Percentiles rank a stretch among this genome's conserved stretches.
phyloP scores from a whole-genome alignment of 2,797 vertebrate species.

The Coranthus polyacanthus region DNA sequence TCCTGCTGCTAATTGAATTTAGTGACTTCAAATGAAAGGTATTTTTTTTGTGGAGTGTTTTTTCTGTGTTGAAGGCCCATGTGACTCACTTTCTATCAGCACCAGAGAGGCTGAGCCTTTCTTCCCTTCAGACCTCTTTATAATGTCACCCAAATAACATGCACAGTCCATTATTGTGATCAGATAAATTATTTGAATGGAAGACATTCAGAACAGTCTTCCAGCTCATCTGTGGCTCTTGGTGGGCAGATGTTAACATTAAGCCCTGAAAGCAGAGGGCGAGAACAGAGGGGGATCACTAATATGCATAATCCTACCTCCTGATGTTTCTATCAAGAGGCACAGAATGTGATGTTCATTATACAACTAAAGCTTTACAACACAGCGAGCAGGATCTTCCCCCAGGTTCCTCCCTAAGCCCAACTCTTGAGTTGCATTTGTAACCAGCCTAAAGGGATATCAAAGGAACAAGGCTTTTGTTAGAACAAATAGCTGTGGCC shows the following conservation, averaged over 20 bases:
- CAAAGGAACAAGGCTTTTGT: conserved; percentile 78
- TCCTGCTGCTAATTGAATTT: conserved; percentile 14
- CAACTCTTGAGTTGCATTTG: conserved; percentile 72
- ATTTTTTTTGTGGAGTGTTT: conserved; percentile 26
- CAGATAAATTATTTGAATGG: conserved; percentile 72
- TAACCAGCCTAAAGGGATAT: conserved; percentile 62
- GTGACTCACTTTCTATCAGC: conserved; percentile 50
- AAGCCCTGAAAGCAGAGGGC: conserved; percentile 72
- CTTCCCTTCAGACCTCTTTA: conserved; percentile 62
- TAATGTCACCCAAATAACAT: conserved; percentile 75
- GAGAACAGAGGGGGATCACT: conserved; percentile 62
- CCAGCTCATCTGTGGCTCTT: conserved; percentile 61
- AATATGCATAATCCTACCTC: conserved; percentile 84
- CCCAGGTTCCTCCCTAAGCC: conserved; percentile 71
- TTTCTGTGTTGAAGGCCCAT: not conserved
- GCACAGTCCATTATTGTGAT: conserved; percentile 68
- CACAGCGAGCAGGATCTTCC: conserved; percentile 69
- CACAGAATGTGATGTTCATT: conserved; percentile 71
- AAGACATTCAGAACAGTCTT: conserved; percentile 64
- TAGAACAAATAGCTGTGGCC: conserved; percentile 59
- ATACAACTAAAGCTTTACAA: conserved; percentile 73
- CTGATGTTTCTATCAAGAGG: conserved; percentile 82
- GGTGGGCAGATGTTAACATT: conserved; percentile 76
- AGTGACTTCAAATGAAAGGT: conserved; percentile 23
- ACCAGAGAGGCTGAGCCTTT: conserved; percentile 46